Conservation (phyloP, 2,113 vertebrate genomes). For the Piaya cayana region DNA sequence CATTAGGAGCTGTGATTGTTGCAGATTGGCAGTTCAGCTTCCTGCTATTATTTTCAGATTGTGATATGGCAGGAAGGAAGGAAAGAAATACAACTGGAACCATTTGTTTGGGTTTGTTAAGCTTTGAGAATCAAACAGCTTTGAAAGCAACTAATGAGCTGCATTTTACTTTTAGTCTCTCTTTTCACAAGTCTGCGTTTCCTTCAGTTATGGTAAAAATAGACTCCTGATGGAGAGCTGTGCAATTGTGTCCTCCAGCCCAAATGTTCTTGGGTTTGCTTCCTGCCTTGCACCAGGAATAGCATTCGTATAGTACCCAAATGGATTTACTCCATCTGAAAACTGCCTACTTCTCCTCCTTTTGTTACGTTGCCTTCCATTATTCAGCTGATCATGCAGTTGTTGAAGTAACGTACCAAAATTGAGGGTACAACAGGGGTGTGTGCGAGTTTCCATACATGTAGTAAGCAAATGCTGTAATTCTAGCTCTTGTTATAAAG, state of each 20-base stretch:
- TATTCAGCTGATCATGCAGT: not conserved
- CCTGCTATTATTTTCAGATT: not conserved
- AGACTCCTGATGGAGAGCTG: not conserved
- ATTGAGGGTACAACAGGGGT: not conserved
- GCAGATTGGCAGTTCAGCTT: not conserved
- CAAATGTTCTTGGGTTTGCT: rapidly evolving
- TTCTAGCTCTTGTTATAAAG: not conserved
- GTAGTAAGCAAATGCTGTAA: not conserved
- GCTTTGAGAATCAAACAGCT: not conserved
- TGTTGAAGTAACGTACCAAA: not conserved
- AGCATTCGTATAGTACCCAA: not conserved
- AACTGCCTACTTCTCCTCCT: not conserved
- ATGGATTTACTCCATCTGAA: not conserved
- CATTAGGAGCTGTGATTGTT: not conserved
- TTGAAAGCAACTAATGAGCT: not conserved
- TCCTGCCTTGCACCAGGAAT: not conserved
- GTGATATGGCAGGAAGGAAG: not conserved
- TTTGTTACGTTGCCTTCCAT: not conserved
- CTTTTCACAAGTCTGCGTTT: not conserved
- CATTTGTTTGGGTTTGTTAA: not conserved
- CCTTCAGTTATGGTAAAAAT: not conserved
- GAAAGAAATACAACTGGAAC: not conserved
- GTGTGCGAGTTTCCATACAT: rapidly evolving
- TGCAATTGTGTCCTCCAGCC: not conserved
- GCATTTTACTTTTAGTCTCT: not conserved